A percentile compares a stretch with the other conserved stretches of the same genome.
Evolutionary conservation across 2,797 vertebrate species (phyloP).

Genomic region (Coracias cyanogaster): DNA sequence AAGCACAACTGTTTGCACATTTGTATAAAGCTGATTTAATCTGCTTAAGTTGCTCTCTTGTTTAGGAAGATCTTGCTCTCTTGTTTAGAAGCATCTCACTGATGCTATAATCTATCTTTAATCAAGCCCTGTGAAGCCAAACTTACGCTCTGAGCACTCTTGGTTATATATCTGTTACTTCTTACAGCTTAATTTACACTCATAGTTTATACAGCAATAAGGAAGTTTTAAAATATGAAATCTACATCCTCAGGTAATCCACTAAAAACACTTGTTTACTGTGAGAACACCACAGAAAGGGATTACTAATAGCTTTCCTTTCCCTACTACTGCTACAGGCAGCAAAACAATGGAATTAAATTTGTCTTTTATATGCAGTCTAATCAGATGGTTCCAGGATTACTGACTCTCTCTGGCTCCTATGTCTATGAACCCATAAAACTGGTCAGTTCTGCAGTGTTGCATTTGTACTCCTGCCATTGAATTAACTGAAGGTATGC

Average conservation of each 20-base stretch:
- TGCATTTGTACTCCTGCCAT: not conserved
- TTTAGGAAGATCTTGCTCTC: conserved; percentile 27
- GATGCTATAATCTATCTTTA: conserved; percentile 17
- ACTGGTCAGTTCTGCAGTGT: not conserved
- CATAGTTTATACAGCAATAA: not conserved
- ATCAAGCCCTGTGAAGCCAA: conserved; percentile 19
- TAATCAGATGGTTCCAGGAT: conserved; percentile 31
- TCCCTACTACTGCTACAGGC: not conserved
- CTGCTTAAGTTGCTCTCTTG: not conserved
- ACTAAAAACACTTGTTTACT: conserved; percentile 31
- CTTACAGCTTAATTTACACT: conserved; percentile 28
- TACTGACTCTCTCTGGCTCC: not conserved
- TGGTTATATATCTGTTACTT: not conserved
- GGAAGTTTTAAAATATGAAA: conserved; percentile 21
- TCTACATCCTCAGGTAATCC: conserved; percentile 9
- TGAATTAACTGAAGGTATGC: not conserved
- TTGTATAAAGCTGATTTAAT: not conserved
- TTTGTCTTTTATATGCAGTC: conserved; percentile 13
- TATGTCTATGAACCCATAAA: not conserved
- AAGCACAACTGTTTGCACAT: not conserved
- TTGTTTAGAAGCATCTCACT: not conserved
- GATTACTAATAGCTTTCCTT: conserved; percentile 51
- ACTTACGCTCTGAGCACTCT: not conserved
- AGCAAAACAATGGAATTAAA: conserved; percentile 46
- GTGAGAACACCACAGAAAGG: not conserved